These are phyloP conservation scores for Lasioglossum albipes DNA, from an alignment of 1,140 invertebrate species.

Conservation along the genomic window DNA sequence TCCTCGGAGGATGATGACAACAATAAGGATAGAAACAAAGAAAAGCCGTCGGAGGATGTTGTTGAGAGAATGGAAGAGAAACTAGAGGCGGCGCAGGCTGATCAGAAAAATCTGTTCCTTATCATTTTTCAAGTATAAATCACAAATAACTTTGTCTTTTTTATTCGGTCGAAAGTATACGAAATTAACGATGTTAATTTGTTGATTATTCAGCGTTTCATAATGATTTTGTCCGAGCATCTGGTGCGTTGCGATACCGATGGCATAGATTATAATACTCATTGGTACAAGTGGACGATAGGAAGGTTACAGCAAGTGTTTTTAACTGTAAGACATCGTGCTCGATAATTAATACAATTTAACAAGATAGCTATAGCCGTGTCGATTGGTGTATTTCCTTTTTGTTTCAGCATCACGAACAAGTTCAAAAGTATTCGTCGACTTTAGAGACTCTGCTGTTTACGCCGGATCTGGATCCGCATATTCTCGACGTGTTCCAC, in stretches of 20 bases:
- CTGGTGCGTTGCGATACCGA: slow-evolving; percentile 95
- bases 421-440: slow-evolving; percentile 98
- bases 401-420: slow-evolving; percentile 92
- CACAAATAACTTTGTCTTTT: neutral
- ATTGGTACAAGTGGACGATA: slow-evolving; percentile 98
- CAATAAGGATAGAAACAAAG: slow-evolving; percentile 84
- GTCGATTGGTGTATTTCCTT: slow-evolving; percentile 36
- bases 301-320: slow-evolving; percentile 97
- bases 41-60: slow-evolving; percentile 91
- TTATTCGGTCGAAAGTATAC: neutral
- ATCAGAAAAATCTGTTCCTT: slow-evolving; percentile 97
- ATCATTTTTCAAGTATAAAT: slow-evolving; percentile 94
- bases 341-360: neutral
- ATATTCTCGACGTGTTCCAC: slow-evolving; percentile 98
- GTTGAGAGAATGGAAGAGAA: slow-evolving; percentile 98
- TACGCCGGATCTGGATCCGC: slow-evolving; percentile 96
- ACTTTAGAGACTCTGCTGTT: slow-evolving; percentile 97
- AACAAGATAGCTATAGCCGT: neutral
- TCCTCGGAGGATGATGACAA: slow-evolving; percentile 88
- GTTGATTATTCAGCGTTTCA: slow-evolving; percentile 87
- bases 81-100: slow-evolving; percentile 94
- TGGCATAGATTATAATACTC: slow-evolving; percentile 94
- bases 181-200: slow-evolving; percentile 15
- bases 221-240: slow-evolving; percentile 98
- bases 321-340: slow-evolving; percentile 87